Evolutionary conservation across 2,113 vertebrate genomes (phyloP).

Genomic region (Mugil cephalus): DNA sequence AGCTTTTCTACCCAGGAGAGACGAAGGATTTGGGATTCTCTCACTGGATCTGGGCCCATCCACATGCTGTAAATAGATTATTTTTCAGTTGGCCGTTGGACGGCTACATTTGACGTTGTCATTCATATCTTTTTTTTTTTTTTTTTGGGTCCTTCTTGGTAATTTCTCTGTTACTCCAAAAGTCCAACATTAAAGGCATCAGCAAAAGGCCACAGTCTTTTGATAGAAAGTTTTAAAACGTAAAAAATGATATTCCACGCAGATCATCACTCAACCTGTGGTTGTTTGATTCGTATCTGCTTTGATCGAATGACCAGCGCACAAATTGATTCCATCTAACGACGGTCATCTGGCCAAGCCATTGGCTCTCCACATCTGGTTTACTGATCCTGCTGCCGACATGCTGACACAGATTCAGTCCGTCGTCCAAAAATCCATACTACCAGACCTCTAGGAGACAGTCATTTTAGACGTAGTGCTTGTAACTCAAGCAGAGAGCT

Average conservation of each 20-base stretch:
- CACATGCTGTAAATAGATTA: constrained; percentile 59
- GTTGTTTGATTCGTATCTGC: constrained; percentile 50
- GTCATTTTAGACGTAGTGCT: constrained; percentile 21
- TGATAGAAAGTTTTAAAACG: not conserved
- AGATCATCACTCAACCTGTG: constrained; percentile 22
- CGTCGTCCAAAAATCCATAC: constrained; percentile 35
- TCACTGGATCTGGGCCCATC: constrained; percentile 21
- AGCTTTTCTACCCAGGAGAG: constrained; percentile 25
- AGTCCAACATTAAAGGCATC: constrained; percentile 5
- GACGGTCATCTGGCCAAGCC: constrained; percentile 32
- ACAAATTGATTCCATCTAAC: constrained; percentile 18
- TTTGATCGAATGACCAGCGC: constrained; percentile 41
- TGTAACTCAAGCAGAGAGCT: constrained; percentile 33
- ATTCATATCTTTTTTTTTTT: constrained; percentile 22
- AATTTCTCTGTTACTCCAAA: not conserved
- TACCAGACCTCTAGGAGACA: constrained; percentile 36
- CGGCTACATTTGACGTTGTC: constrained; percentile 16
- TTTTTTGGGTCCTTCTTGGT: not conserved
- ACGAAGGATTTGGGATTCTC: constrained; percentile 37
- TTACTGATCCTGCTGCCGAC: constrained; percentile 31
- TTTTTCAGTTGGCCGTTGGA: constrained; percentile 37
- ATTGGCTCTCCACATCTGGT: constrained; percentile 52
- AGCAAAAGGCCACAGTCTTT: not conserved
- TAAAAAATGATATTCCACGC: constrained; percentile 11
- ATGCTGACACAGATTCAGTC: constrained; percentile 47